phyloP scores from a whole-genome alignment of 2,888 invertebrate genomes.

The Eristalinus sepulchralis region DNA sequence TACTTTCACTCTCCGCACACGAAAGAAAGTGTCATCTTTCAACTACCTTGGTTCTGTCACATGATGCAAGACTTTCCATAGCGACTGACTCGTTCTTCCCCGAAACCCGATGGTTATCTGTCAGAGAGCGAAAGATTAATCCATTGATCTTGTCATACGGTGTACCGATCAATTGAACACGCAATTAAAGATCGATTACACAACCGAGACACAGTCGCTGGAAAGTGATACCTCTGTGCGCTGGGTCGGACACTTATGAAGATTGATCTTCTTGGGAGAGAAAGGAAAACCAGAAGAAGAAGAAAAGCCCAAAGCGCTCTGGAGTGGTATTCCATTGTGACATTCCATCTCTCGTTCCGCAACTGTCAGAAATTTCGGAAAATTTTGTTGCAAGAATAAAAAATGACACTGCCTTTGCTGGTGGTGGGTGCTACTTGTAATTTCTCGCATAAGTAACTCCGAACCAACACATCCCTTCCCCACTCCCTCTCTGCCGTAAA shows the following conservation, averaged over 20 bases:
- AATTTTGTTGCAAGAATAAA: neutral
- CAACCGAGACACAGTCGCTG: constrained; percentile 8
- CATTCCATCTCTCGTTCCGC: neutral
- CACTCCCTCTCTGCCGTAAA: neutral
- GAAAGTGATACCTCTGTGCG: constrained; percentile 29
- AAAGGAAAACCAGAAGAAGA: neutral
- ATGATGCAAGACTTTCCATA: neutral
- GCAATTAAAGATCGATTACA: constrained; percentile 65
- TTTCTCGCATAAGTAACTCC: neutral
- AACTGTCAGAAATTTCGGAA: neutral
- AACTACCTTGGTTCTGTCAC: neutral
- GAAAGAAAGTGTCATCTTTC: neutral
- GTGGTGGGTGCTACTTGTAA: neutral
- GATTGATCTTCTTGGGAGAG: neutral
- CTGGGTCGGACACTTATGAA: constrained; percentile 3
- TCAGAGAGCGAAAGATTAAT: constrained; percentile 21
- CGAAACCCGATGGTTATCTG: constrained; percentile 31
- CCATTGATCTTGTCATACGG: constrained; percentile 24
- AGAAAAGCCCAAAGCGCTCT: neutral
- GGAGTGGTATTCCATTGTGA: neutral
- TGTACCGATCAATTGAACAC: constrained; percentile 20
- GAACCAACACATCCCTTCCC: neutral
- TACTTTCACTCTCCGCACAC: neutral
- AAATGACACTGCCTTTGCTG: neutral
- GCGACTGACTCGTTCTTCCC: neutral